Evolutionary conservation across 2,888 invertebrate genomes (phyloP), one percentile per base, ranked within the genome.

Genomic region (Sphaerolaimus hirsutus): DNA sequence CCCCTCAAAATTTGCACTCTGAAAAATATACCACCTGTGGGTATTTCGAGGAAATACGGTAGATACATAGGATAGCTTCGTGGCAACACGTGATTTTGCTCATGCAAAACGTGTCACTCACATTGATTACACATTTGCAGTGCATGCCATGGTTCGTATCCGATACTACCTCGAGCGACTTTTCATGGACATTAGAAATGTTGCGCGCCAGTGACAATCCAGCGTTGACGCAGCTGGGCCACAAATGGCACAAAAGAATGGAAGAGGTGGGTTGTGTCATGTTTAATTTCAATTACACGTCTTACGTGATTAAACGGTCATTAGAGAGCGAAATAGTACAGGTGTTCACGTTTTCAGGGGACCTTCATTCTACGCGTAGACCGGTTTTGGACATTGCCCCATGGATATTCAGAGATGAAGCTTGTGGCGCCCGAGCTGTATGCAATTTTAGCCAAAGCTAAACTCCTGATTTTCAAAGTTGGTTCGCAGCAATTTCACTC

Each of bases 121-220:
- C n/a, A n/a, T n/a, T n/a, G n/a, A n/a, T n/a, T n/a, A n/a, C n/a
- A n/a, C n/a, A n/a, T 5, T 7, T 26, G 0, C 91, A 93, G 69
- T 70, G 72, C 2, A 76, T 82, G 51, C 89, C 91, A 0, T 97
- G 93, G 93, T 97, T 80, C 64, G 76, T 97, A 10, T 91, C 89
- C 0, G 93, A 97, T 63, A 80, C 78, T 0, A 81, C 76, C 21
- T 60, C 58, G 1, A 56, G 63, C 1, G 93, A 97, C 68, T 78
- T 87, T 48, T 55, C 71, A 58, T 79, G 77, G 76, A 71, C 73
- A 1, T 53, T 83, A n/a, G 56, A 67, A 17, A 51, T 55, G 41
- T 56, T 69, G 51, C 45, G 46, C 46, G 35, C 53, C 52, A 45
- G 54, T 53, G 40, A 25, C 14, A 14, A 14, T 12, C 2, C 5